Base-by-base conservation (phyloP, 2,888 invertebrate genomes). In the Itoplectis maculator region DNA sequence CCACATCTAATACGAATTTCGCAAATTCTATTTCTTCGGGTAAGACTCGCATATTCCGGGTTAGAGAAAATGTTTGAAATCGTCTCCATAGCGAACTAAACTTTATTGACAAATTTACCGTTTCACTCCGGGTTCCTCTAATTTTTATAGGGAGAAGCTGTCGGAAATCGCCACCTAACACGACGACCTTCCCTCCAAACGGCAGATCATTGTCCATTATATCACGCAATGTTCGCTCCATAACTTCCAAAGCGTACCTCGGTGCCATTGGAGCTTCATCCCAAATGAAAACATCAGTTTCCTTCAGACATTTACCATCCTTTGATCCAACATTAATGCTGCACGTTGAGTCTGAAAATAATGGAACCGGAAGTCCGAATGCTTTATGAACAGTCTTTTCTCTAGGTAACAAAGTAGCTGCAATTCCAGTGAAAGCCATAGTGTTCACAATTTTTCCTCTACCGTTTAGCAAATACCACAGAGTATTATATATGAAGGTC, bases 301-400 rank as follows among this genome's bases (percentile, higher is more conserved):
- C 23, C 35, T 59, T 35, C n/a, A 59, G 6, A 13, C 1, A 35
- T 37, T n/a, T 35, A 59, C 59, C 35, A 23, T 59, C 59, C 35
- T 59, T 59, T 0, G 59, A 59, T 13, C n/a, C 35, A 13, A 59
- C 23, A n/a, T 59, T 59, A 35, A 59, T 59, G 1, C 35, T 56
- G 13, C 29, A 56, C 0, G 56, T 56, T 20, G 56, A 56, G 20
- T 56, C 56, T 11, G 23, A 13, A 5, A 56, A 56, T 29, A 56
- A 20, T n/a, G 56, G 56, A 56, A 35, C 35, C 5, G 35, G 59
- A 66, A 80, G 35, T 37, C 87, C 84, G 76, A 92, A 92, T 23
- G 84, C 65, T 9, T 86, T 86, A 79, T 92, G 92, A 2, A 86
- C 87, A 20, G 92, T 93, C 68, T 85, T 75, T 7, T 92, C 93